Evolutionary conservation across 2,113 vertebrate species (phyloP), one percentile per base, ranked within the genome.

Genomic region (Pluvianellus socialis): DNA sequence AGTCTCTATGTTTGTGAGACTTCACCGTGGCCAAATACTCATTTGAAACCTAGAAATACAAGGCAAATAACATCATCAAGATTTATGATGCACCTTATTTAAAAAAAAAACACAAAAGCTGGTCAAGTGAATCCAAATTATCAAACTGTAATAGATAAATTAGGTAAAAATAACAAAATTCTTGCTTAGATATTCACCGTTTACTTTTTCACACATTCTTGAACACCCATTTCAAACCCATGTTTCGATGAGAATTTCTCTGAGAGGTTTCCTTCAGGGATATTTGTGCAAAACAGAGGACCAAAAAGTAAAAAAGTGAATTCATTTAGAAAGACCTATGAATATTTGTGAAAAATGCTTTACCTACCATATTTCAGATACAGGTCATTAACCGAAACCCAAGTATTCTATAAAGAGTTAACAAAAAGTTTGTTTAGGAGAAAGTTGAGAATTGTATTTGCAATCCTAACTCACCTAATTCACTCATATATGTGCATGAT

Each of bases 401-500:
- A 17, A 50, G 15, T 30, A 35, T 27, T 40, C 7, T 17, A 33
- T 49, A 74, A 58, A 68, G 56, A 71, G 45, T 38, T 75, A 81
- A 73, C 26, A 40, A 53, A 91, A 73, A 22, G 23, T 5, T 68
- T 45, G 27, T 68, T 85, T n/a, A 28, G 59, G 15, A n/a, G 38
- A 62, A 28, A 49, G 50, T 1, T 8, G 5, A 14, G 44, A 52
- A 22, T 30, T 14, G 3, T 10, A 8, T 53, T 71, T 49, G 40
- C 38, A n/a, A 49, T 59, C 49, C n/a, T 38, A 53, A 28, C 13
- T 42, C 55, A 20, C n/a, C 35, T 49, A 32, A 44, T 38, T 50
- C 53, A 42, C 32, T 47, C 30, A 24, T 32, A 17, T 4, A 18
- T 0, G 5, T 8, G 8, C 9, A 2, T 3, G 17, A 24, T 27